A percentile compares a stretch with the other conserved stretches of the same genome.
phyloP scores from a whole-genome alignment of 2,797 vertebrate species.

The Pseudomugil tenellus region DNA sequence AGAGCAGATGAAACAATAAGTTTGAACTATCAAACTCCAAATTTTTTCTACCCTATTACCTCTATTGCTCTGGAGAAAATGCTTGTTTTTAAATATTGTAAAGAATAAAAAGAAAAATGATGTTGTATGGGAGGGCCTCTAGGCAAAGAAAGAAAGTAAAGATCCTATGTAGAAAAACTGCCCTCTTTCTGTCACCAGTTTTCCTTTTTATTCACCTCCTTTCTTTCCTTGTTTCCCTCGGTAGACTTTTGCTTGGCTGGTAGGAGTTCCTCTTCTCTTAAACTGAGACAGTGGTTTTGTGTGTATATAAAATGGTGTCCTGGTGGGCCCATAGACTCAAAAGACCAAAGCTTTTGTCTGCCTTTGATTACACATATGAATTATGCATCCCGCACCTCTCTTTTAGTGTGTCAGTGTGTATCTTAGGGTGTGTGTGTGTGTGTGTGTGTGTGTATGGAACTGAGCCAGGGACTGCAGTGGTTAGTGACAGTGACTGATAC shows the following conservation, averaged over 20 bases:
- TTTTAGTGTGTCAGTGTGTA: constrained; percentile 41
- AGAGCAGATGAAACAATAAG: constrained; percentile 43
- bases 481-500: constrained; percentile 74
- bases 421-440: constrained; percentile 23
- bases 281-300: constrained; percentile 33
- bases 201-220: constrained; percentile 47
- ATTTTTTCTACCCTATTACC: constrained; percentile 36
- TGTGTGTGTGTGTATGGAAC: constrained; percentile 40
- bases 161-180: constrained; percentile 53
- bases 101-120: constrained; percentile 36
- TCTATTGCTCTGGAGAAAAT: constrained; percentile 38
- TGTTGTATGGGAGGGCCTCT: constrained; percentile 52
- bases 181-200: constrained; percentile 15
- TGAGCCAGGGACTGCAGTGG: constrained; percentile 70
- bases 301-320: constrained; percentile 36
- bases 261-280: constrained; percentile 34
- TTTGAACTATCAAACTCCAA: constrained; percentile 28
- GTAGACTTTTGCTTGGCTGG: constrained; percentile 42
- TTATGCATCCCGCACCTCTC: constrained; percentile 69
- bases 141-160: constrained; percentile 59
- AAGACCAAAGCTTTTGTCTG: constrained; percentile 63
- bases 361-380: constrained; percentile 73
- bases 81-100: constrained; percentile 30
- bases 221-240: constrained; percentile 28
- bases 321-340: constrained; percentile 56